Percentiles rank a stretch among this genome's conserved stretches.
These are phyloP conservation scores for Tetanocera ferruginea DNA, from an alignment of 2,888 invertebrate species.

Conservation along the genomic window DNA sequence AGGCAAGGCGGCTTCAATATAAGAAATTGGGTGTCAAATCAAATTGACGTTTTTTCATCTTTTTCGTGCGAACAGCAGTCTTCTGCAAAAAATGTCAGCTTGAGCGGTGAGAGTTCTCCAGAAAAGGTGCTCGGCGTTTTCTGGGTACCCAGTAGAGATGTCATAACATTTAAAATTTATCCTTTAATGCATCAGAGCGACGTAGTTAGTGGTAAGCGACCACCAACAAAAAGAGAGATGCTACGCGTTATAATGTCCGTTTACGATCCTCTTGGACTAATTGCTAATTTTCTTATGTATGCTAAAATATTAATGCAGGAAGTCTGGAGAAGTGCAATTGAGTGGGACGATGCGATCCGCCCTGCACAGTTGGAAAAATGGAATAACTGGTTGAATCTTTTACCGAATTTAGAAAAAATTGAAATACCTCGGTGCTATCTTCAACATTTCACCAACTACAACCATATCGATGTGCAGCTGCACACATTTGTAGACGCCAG, in stretches of 20 bases:
- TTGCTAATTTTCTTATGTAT: conserved; percentile 39
- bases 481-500: background rate
- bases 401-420: background rate
- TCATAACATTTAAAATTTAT: conserved; percentile 11
- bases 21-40: conserved; percentile 33
- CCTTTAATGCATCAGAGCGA: conserved; percentile 4
- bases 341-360: conserved; percentile 14
- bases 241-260: conserved; percentile 36
- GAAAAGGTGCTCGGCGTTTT: conserved; percentile 28
- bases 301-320: conserved; percentile 36
- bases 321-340: conserved; percentile 30
- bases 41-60: background rate
- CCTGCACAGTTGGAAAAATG: conserved; percentile 1
- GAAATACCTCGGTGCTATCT: background rate
- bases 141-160: conserved; percentile 11
- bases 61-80: background rate
- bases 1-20: conserved; percentile 37
- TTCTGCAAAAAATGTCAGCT: background rate
- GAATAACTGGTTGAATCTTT: conserved; percentile 21
- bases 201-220: background rate
- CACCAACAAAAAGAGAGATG: conserved; percentile 39
- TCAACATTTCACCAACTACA: background rate
- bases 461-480: background rate
- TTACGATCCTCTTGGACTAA: conserved; percentile 36
- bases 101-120: background rate